phyloP scores from a whole-genome alignment of 2,888 invertebrate genomes.

The Cremastinae sp. region DNA sequence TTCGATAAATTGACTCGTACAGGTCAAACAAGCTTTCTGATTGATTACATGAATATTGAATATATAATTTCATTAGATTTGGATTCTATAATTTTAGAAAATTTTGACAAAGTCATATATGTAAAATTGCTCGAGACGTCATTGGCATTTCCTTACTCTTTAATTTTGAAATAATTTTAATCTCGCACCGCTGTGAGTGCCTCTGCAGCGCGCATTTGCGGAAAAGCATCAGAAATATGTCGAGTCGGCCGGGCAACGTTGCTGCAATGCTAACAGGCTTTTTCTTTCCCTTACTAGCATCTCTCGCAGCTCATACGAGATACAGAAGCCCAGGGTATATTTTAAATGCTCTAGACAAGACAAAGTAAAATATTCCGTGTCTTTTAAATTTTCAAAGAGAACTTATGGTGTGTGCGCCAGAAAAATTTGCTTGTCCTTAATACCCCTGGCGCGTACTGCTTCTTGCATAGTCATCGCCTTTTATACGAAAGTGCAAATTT shows the following conservation, averaged over 20 bases:
- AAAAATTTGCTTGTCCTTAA: too few species aligned
- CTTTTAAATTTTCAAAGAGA: constrained; percentile 57
- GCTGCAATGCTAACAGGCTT: constrained; percentile 11
- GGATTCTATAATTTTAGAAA: too few species aligned
- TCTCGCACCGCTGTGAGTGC: background rate
- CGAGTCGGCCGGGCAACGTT: constrained; percentile 14
- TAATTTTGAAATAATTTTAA: background rate
- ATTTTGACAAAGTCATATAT: too few species aligned
- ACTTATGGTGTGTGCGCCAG: constrained; percentile 13
- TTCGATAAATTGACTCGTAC: too few species aligned
- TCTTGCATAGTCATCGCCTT: too few species aligned
- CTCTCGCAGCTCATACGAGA: background rate
- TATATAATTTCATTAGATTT: too few species aligned
- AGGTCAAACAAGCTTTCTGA: too few species aligned
- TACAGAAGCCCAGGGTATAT: constrained; percentile 18
- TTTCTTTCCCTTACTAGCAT: constrained; percentile 14
- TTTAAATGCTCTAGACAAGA: constrained; percentile 58
- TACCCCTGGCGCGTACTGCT: too few species aligned
- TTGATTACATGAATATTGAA: too few species aligned
- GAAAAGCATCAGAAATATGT: constrained; percentile 8
- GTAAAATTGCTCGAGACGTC: too few species aligned
- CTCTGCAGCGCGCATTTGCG: background rate
- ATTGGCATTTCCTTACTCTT: too few species aligned
- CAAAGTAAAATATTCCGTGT: constrained; percentile 58
- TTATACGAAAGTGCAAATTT: too few species aligned